These are phyloP conservation scores for Odobenus rosmarus DNA, from an alignment of 2,113 vertebrate species.

Conservation along the genomic window DNA sequence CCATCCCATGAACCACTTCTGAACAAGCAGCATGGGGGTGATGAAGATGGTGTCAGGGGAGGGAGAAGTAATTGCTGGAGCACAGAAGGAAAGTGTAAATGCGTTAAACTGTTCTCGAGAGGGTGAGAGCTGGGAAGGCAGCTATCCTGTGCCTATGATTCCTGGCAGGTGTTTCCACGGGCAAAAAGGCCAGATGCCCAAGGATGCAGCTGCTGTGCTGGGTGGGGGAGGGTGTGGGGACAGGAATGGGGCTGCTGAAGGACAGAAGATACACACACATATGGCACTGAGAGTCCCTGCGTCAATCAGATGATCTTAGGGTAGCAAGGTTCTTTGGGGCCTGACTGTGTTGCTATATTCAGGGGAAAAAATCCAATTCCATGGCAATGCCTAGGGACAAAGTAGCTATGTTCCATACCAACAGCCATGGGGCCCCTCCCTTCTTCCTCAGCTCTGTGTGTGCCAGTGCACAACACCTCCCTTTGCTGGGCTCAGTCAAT, in stretches of 20 bases:
- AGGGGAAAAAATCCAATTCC: neutral
- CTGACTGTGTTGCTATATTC: neutral
- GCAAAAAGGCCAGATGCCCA: neutral
- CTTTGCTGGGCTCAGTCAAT: neutral
- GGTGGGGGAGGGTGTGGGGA: no score
- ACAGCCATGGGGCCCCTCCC: accelerated
- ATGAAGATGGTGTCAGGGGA: no score
- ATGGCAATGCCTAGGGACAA: accelerated
- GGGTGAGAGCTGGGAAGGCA: neutral
- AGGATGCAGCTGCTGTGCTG: neutral
- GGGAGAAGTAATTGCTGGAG: neutral
- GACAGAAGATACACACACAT: neutral
- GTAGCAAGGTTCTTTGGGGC: neutral
- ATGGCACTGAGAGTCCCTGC: neutral
- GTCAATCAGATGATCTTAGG: neutral
- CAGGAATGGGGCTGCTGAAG: neutral
- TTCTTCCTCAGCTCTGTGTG: neutral
- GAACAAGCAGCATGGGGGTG: neutral
- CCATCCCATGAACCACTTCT: neutral
- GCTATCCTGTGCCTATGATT: no score
- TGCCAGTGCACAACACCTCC: accelerated
- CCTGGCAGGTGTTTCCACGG: neutral
- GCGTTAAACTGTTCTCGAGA: neutral
- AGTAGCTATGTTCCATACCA: neutral
- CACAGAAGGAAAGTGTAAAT: neutral